Evolutionary conservation across 1,140 invertebrate genomes (phyloP).

Genomic region (Andricus grossulariae): DNA sequence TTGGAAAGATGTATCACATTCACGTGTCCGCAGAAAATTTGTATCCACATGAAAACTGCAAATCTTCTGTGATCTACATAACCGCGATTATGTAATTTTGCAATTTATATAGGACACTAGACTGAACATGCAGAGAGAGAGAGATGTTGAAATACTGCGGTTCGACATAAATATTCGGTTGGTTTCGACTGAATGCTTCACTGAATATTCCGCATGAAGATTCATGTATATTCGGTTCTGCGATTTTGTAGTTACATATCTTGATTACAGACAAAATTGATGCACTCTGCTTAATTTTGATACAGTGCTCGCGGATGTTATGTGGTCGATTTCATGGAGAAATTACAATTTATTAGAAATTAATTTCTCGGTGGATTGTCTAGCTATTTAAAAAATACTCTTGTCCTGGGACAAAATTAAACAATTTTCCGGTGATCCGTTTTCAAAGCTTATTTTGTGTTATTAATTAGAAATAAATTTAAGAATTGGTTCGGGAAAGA

Average conservation of each 20-base stretch:
- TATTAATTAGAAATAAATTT: too few relatives aligned
- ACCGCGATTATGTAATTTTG: conserved; percentile 21
- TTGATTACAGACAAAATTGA: neutral
- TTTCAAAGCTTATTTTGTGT: too few relatives aligned
- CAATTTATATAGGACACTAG: conserved; percentile 6
- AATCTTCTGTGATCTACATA: conserved; percentile 23
- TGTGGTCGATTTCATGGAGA: too few relatives aligned
- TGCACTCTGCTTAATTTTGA: neutral
- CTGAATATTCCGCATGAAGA: conserved; percentile 1
- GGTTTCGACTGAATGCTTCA: neutral
- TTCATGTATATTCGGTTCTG: neutral
- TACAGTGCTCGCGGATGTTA: neutral
- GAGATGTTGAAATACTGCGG: conserved; percentile 1
- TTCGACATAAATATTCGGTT: neutral
- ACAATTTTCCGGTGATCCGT: too few relatives aligned
- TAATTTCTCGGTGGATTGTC: too few relatives aligned
- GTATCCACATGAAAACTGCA: conserved; percentile 3
- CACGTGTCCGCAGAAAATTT: conserved; percentile 10
- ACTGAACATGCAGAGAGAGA: neutral
- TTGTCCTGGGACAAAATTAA: too few relatives aligned
- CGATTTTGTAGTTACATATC: neutral
- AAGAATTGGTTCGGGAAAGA: too few relatives aligned
- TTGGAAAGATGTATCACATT: conserved; percentile 26
- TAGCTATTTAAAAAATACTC: too few relatives aligned
- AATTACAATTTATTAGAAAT: too few relatives aligned